Conservation (phyloP, 1,140 invertebrate species). For the Sitophilus oryzae region DNA sequence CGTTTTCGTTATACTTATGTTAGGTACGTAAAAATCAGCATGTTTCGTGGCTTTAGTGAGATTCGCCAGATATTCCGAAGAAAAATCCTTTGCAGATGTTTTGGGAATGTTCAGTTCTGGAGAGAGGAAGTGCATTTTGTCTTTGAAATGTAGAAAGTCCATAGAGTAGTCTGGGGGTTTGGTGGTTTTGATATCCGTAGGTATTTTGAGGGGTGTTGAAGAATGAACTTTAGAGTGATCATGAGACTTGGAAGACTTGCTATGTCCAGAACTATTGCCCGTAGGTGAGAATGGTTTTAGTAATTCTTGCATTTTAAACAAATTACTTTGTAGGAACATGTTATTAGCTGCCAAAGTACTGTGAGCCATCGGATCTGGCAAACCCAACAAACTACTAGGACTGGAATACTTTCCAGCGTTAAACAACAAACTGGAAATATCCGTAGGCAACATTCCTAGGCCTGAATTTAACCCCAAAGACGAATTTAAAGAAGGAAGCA, state of each 20-base stretch:
- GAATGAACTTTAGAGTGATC: constrained; percentile 40
- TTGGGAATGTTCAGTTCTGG: constrained; percentile 47
- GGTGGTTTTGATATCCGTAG: constrained; percentile 32
- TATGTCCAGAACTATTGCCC: constrained; percentile 30
- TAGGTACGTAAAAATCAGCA: constrained; percentile 31
- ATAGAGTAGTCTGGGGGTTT: constrained; percentile 39
- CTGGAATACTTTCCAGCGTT: constrained; percentile 55
- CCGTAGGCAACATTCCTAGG: constrained; percentile 52
- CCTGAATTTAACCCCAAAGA: constrained; percentile 51
- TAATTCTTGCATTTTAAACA: constrained; percentile 50
- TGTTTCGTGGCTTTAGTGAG: constrained; percentile 43
- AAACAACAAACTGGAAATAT: constrained; percentile 56
- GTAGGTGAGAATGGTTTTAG: constrained; percentile 47
- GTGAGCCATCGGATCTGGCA: constrained; percentile 62
- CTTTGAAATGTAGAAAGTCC: constrained; percentile 37
- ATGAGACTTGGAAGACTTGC: constrained; percentile 27
- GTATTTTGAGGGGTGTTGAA: constrained; percentile 43
- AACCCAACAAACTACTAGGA: constrained; percentile 50
- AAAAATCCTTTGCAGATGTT: constrained; percentile 37
- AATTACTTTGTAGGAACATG: constrained; percentile 56
- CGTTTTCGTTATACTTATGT: constrained; percentile 26
- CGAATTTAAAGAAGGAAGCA: constrained; percentile 38
- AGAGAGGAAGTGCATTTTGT: constrained; percentile 42
- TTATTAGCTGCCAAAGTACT: constrained; percentile 63
- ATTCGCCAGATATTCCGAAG: constrained; percentile 42